A percentile compares a stretch with the other conserved stretches of the same genome.
Conservation (phyloP, 2,888 invertebrate species). For the Apomyelois bistriatella region DNA sequence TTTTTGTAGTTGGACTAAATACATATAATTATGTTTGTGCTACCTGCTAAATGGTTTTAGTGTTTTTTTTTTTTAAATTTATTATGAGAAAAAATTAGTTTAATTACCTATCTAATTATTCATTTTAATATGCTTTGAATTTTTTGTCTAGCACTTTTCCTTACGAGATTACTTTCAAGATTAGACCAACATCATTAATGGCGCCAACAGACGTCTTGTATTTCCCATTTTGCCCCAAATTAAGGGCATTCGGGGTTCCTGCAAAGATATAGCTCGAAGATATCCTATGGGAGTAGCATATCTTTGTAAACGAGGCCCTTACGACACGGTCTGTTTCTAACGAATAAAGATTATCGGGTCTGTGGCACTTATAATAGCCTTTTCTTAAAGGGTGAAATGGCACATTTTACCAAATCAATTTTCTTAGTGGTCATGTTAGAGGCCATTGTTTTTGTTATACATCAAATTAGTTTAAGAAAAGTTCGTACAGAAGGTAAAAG, state of each 20-base stretch:
- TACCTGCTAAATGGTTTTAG: too few species aligned
- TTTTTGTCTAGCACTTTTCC: not conserved
- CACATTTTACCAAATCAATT: constrained; percentile 2
- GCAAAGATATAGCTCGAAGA: constrained; percentile 25
- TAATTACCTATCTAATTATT: too few species aligned
- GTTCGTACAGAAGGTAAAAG: too few species aligned
- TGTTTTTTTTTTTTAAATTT: too few species aligned
- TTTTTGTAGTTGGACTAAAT: too few species aligned
- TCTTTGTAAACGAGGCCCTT: constrained; percentile 22
- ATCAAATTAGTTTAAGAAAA: not conserved
- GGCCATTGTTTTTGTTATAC: not conserved
- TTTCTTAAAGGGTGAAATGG: constrained; percentile 5
- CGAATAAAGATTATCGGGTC: constrained; percentile 22
- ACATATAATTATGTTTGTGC: too few species aligned
- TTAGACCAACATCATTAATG: constrained; percentile 16
- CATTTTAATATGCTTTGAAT: too few species aligned
- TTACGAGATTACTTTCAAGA: not conserved
- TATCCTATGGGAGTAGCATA: constrained; percentile 28
- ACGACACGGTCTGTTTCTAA: constrained; percentile 25
- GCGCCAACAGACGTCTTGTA: constrained; percentile 23
- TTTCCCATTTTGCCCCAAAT: constrained; percentile 29
- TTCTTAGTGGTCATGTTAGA: constrained; percentile 1
- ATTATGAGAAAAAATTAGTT: too few species aligned
- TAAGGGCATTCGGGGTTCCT: constrained; percentile 28
- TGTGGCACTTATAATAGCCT: constrained; percentile 6